These are phyloP conservation scores for Yasuhikotakia modesta DNA, from an alignment of 2,797 vertebrate species.

Conservation along the genomic window DNA sequence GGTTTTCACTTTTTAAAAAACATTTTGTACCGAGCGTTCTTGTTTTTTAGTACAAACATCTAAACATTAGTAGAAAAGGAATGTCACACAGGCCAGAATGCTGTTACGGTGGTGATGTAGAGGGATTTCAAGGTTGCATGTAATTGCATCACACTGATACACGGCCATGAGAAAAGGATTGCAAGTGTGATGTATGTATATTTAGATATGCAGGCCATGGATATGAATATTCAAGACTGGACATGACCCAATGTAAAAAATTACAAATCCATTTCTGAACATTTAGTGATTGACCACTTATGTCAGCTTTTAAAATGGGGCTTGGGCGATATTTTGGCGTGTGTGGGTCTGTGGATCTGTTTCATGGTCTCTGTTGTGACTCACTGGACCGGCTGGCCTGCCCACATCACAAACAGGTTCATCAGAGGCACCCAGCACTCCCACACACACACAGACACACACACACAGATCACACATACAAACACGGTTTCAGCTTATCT, in stretches of 20 bases:
- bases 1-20: too few species aligned
- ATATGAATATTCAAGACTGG: not conserved
- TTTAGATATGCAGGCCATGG: not conserved
- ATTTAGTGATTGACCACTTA: not conserved
- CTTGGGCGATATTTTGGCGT: conserved; percentile 2
- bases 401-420: conserved; percentile 68
- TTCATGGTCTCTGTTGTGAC: conserved; percentile 58
- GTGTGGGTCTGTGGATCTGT: conserved; percentile 13
- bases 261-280: too few species aligned
- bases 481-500: conserved; percentile 5
- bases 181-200: too few species aligned
- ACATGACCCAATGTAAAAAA: not conserved
- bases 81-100: too few species aligned
- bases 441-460: not conserved
- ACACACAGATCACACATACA: too few species aligned
- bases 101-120: too few species aligned
- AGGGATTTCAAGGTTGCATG: too few species aligned
- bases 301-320: not conserved
- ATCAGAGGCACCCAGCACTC: conserved; percentile 53
- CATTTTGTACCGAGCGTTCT: not conserved
- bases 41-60: not conserved
- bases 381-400: conserved; percentile 73
- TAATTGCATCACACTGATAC: too few species aligned
- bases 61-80: not conserved
- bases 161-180: too few species aligned